These are phyloP conservation scores for Petaurus breviceps DNA, from an alignment of 2,113 vertebrate genomes.

Conservation along the genomic window DNA sequence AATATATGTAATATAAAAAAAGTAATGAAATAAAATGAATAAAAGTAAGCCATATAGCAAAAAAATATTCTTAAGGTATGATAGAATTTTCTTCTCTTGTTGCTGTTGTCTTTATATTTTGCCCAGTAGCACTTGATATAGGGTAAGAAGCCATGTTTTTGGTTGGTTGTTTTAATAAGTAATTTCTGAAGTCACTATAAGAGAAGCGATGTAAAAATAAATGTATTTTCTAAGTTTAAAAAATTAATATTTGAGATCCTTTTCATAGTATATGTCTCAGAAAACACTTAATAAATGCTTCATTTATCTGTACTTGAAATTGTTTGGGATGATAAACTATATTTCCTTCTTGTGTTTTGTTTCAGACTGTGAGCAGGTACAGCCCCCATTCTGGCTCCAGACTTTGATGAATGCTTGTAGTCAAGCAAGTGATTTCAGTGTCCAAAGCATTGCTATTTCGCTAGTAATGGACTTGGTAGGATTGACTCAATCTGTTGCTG, in stretches of 20 bases:
- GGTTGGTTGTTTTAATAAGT: neutral
- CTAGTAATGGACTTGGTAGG: constrained; percentile 98
- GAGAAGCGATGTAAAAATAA: neutral
- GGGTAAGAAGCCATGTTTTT: constrained; percentile 12
- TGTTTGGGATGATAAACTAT: neutral
- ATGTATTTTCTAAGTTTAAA: constrained; percentile 1
- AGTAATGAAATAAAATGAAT: neutral
- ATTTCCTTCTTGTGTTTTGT: constrained; percentile 61
- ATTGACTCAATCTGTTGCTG: constrained; percentile 93
- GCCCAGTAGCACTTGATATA: neutral
- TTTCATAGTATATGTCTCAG: neutral
- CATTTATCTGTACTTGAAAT: neutral
- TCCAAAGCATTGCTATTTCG: constrained; percentile 93
- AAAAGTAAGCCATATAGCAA: constrained; percentile 25
- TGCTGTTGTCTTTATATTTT: constrained; percentile 46
- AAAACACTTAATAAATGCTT: neutral
- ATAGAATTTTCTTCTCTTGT: constrained; percentile 44
- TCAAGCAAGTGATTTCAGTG: constrained; percentile 90
- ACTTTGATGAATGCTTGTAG: constrained; percentile 96
- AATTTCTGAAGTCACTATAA: neutral
- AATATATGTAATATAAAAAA: no score
- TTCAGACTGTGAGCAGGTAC: constrained; percentile 90
- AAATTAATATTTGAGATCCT: neutral
- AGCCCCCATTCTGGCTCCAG: constrained; percentile 93
- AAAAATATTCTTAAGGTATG: neutral